These are phyloP conservation scores for Megalops atlanticus DNA, from an alignment of 2,113 vertebrate genomes.

Conservation along the genomic window DNA sequence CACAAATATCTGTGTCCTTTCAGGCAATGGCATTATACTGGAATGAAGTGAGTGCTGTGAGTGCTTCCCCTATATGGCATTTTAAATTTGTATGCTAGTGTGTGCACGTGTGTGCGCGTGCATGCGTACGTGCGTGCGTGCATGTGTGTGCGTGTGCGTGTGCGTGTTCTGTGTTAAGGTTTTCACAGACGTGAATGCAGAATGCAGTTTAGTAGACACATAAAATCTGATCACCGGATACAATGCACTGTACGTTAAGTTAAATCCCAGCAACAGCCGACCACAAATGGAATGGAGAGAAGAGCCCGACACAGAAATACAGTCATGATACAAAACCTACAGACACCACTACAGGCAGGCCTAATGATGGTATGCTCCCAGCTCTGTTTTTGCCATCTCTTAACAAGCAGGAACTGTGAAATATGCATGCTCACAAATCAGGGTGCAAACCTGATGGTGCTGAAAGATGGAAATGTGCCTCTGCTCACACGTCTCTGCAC, in stretches of 20 bases:
- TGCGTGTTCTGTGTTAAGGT: neutral
- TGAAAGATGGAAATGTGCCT: constrained; percentile 66
- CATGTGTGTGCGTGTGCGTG: neutral
- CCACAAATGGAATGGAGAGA: neutral
- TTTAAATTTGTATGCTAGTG: neutral
- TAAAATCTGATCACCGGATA: neutral
- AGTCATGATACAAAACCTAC: neutral
- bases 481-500: neutral
- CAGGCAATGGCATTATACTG: neutral
- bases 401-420: constrained; percentile 44
- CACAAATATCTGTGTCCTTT: neutral
- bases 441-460: constrained; percentile 42
- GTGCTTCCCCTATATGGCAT: neutral
- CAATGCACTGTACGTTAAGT: neutral
- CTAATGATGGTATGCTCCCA: constrained; percentile 41
- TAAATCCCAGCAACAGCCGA: neutral
- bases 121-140: neutral
- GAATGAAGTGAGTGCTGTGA: neutral
- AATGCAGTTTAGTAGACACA: neutral
- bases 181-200: neutral
- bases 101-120: neutral
- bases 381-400: constrained; percentile 49
- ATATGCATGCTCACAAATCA: constrained; percentile 52
- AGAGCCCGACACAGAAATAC: neutral
- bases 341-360: neutral